Conservation (phyloP, 1,140 invertebrate species). For the Apocrypta bakeri region DNA sequence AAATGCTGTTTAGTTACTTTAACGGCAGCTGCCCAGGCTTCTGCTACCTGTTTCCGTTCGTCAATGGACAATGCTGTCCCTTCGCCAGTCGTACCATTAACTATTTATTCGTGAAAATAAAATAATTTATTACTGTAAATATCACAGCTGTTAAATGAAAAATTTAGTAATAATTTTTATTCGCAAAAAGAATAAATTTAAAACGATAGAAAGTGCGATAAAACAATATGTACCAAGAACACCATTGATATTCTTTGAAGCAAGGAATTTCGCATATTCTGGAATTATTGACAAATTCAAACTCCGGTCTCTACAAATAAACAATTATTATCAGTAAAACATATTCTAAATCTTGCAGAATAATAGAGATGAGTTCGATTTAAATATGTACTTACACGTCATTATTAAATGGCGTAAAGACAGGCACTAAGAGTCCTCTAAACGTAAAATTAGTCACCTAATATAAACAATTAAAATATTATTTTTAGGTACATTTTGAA, state of each 20-base stretch:
- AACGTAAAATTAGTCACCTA: slow-evolving; percentile 59
- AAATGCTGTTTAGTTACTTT: slow-evolving; percentile 78
- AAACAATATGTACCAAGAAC: slow-evolving; percentile 77
- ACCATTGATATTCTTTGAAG: slow-evolving; percentile 76
- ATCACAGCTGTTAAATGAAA: no score
- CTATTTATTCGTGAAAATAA: slow-evolving; percentile 68
- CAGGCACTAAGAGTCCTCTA: slow-evolving; percentile 80
- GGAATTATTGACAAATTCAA: slow-evolving; percentile 77
- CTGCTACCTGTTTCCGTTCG: slow-evolving; percentile 82
- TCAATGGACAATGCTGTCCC: slow-evolving; percentile 80
- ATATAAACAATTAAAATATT: slow-evolving; percentile 31
- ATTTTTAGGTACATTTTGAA: background rate
- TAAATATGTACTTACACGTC: slow-evolving; percentile 69
- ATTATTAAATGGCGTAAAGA: slow-evolving; percentile 80
- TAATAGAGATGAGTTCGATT: no score
- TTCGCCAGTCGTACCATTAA: slow-evolving; percentile 88
- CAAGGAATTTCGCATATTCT: slow-evolving; percentile 78
- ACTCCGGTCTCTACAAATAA: slow-evolving; percentile 63
- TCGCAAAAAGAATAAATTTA: slow-evolving; percentile 27
- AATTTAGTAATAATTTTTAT: slow-evolving; percentile 17
- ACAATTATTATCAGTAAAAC: slow-evolving; percentile 39
- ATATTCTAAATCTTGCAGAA: background rate
- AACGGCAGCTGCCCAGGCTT: slow-evolving; percentile 80
- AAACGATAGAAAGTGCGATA: background rate
- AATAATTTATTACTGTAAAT: slow-evolving; percentile 1